phyloP scores from a whole-genome alignment of 2,113 vertebrate genomes.

The Heloderma charlesbogerti region DNA sequence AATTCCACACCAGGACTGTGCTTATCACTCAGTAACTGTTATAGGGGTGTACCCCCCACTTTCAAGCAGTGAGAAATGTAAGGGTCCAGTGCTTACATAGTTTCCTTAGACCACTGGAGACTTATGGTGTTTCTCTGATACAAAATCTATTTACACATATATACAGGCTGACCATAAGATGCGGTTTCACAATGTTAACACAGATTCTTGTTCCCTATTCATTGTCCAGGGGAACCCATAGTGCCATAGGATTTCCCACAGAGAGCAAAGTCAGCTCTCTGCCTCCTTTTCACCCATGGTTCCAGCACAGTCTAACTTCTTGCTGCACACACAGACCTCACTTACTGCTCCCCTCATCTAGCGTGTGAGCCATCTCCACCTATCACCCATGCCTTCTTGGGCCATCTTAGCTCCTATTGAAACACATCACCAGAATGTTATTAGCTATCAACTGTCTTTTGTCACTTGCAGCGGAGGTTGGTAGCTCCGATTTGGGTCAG shows the following conservation, averaged over 20 bases:
- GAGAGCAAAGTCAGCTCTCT: neutral
- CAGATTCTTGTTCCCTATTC: neutral
- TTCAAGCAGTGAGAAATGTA: neutral
- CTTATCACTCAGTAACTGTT: constrained; percentile 75
- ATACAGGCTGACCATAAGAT: too few species aligned
- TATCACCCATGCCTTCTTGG: neutral
- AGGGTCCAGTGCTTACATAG: neutral
- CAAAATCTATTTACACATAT: too few species aligned
- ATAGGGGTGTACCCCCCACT: neutral
- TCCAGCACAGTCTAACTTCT: neutral
- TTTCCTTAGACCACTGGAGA: neutral
- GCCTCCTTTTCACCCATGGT: neutral
- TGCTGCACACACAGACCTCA: neutral
- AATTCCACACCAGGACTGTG: neutral
- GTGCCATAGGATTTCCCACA: neutral
- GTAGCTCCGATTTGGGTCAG: too few species aligned
- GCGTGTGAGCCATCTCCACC: neutral
- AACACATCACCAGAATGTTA: neutral
- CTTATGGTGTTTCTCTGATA: neutral
- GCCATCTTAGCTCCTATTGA: neutral
- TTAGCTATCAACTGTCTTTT: too few species aligned
- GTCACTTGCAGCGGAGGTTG: too few species aligned
- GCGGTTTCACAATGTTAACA: neutral
- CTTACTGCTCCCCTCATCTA: too few species aligned
- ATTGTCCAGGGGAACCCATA: neutral